phyloP scores from a whole-genome alignment of 2,888 invertebrate species.

The Linhomoeus sp. region DNA sequence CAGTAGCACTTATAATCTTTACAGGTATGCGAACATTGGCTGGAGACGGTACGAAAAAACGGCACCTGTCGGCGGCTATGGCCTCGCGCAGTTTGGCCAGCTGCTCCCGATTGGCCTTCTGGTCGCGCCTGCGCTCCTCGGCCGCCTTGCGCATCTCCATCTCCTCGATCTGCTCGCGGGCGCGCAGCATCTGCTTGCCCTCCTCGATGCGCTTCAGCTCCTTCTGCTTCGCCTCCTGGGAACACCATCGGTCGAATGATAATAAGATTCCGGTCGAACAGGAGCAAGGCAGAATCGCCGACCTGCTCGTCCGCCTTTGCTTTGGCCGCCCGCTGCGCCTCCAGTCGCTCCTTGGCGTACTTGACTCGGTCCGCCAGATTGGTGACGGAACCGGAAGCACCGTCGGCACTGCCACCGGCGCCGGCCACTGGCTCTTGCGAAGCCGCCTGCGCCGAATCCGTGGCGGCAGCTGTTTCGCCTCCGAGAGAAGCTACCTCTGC shows the following conservation, averaged over 20 bases:
- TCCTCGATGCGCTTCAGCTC: slow-evolving; percentile 2
- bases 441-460: too few relatives aligned
- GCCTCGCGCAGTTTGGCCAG: not conserved
- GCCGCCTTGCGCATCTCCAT: not conserved
- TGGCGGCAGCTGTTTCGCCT: too few relatives aligned
- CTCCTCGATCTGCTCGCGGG: not conserved
- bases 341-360: not conserved
- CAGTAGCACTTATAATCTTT: too few relatives aligned
- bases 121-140: not conserved
- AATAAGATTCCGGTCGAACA: not conserved
- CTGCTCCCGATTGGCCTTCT: not conserved
- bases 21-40: too few relatives aligned
- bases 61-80: not conserved
- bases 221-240: not conserved
- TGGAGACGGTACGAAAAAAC: not conserved
- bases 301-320: not conserved
- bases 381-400: too few relatives aligned
- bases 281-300: too few relatives aligned
- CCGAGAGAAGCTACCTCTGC: too few relatives aligned
- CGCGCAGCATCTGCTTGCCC: not conserved
- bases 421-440: too few relatives aligned
- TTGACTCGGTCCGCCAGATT: too few relatives aligned
- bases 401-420: too few relatives aligned
- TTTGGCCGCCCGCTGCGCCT: not conserved
- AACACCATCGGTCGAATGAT: not conserved